Conservation (phyloP, 2,113 vertebrate species). For the Erpornis zantholeuca region DNA sequence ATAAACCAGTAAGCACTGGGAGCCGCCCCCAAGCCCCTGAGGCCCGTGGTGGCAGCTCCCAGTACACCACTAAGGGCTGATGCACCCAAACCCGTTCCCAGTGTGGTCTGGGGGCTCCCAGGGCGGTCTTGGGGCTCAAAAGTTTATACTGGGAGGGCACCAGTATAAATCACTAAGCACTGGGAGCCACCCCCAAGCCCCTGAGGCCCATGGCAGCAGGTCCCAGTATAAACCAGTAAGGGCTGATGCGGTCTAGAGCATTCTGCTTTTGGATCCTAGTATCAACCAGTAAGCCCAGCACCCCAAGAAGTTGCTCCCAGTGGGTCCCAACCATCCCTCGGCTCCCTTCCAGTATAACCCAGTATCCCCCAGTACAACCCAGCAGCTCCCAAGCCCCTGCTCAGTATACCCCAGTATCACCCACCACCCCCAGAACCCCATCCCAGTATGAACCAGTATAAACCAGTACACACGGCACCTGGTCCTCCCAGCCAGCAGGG, state of each 20-base stretch:
- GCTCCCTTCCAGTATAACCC: neutral
- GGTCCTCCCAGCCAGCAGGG: too few species aligned
- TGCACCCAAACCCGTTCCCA: too few species aligned
- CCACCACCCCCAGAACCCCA: too few species aligned
- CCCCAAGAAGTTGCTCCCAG: too few species aligned
- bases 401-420: too few species aligned
- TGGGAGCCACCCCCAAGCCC: rapidly evolving
- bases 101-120: too few species aligned
- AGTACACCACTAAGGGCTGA: neutral
- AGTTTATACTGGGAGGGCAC: neutral
- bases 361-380: neutral
- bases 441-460: too few species aligned
- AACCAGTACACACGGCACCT: too few species aligned
- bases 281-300: neutral
- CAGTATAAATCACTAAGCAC: neutral
- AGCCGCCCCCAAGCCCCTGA: neutral
- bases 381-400: too few species aligned
- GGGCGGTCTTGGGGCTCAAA: too few species aligned
- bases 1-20: neutral
- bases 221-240: neutral
- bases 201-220: rapidly evolving
- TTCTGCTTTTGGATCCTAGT: neutral
- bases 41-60: neutral
- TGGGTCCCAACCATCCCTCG: too few species aligned
- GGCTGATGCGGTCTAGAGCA: too few species aligned